Base-by-base conservation (phyloP, 1,140 invertebrate genomes). In the Megalopta genalis region DNA sequence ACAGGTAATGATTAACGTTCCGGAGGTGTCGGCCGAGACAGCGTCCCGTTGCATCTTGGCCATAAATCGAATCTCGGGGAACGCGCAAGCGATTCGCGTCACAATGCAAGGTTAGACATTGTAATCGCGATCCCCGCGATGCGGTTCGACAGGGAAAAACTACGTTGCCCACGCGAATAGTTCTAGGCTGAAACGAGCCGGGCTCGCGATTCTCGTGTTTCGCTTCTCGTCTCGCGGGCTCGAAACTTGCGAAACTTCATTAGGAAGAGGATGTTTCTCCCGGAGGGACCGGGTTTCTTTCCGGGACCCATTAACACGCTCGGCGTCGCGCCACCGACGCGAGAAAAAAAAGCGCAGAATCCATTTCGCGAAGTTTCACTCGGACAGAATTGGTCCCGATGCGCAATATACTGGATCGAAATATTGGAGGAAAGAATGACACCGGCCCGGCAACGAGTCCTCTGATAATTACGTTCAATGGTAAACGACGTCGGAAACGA, bases 21-120 rank as follows among this genome's bases (percentile, higher is more conserved):
- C 12, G 16, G 16, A 37, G 27, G 60, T 32, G 60, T 37, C 32
- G 14, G 27, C 37, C 25, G 7, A 46, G 60, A 37, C 60, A 21
- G 27, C 1, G 60, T 37, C 27, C 60, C 27, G 60, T 63, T 63
- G 18, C 60, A 8, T 37, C 27, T 6, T 8, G 21, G 16, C 7
- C 60, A 21, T 63, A 37, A 63, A 63, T 63, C 60, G 60, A 63
- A 63, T 6, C 27, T 63, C 60, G 59, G 46, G 10, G 59, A 49
- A 64, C 37, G 25, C 62, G 27, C 32, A 32, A 32, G 23, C 18
- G 60, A 46, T 12, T 65, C 14, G 8, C 25, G 9, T 74, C 62
- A 74, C 71, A 74, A 74, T 74, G 72, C 62, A 74, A 74, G 72
- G 72, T 74, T 74, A 74, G 72, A 65, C 72, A 65, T 42, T 21